Evolutionary conservation across 1,140 invertebrate species (phyloP).

Genomic region (Colletes gigas): DNA sequence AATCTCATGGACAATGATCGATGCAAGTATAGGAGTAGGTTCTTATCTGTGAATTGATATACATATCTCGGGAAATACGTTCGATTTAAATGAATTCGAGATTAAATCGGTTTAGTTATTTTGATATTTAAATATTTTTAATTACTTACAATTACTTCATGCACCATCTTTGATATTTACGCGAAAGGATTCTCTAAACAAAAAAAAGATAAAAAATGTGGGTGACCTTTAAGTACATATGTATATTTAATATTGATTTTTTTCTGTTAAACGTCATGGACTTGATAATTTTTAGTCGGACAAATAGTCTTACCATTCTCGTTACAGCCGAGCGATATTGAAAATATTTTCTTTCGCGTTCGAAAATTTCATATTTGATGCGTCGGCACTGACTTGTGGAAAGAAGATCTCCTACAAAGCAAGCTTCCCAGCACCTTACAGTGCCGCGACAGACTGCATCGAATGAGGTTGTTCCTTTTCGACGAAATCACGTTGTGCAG

Average conservation of each 20-base stretch:
- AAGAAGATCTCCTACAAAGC: slow-evolving; percentile 54
- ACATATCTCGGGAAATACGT: not conserved
- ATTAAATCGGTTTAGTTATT: not conserved
- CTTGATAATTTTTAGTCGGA: too few species aligned
- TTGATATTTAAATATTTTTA: not conserved
- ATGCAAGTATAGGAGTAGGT: not conserved
- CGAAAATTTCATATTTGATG: slow-evolving; percentile 54
- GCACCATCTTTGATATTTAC: too few species aligned
- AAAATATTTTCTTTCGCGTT: slow-evolving; percentile 1
- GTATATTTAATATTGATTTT: too few species aligned
- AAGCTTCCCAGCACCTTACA: slow-evolving; percentile 57
- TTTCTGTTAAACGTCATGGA: too few species aligned
- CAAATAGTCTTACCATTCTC: too few species aligned
- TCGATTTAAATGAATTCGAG: not conserved
- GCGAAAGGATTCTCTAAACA: too few species aligned
- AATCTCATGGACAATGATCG: not conserved
- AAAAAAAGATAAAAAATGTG: too few species aligned
- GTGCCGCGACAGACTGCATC: slow-evolving; percentile 55
- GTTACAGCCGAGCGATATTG: not conserved
- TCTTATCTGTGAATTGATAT: not conserved
- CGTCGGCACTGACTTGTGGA: slow-evolving; percentile 62
- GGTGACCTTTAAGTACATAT: too few species aligned
- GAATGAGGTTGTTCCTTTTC: slow-evolving; percentile 54
- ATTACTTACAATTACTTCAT: not conserved
- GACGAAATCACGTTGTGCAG: slow-evolving; percentile 10